Evolutionary conservation across 2,113 vertebrate species (phyloP).

Genomic region (Mirounga angustirostris): DNA sequence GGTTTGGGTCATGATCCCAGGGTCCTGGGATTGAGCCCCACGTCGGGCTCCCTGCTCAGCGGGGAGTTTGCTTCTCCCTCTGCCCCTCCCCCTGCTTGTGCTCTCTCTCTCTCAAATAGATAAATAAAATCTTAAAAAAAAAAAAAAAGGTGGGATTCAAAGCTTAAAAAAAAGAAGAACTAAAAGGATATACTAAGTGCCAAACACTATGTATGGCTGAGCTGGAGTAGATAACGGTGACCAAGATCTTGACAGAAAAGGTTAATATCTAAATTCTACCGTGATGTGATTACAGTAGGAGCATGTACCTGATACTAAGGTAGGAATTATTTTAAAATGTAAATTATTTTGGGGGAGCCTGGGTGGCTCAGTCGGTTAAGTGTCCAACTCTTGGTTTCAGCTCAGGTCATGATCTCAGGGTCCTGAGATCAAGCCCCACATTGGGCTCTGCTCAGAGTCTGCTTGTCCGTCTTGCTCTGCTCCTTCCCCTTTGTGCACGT

Average conservation of each 20-base stretch:
- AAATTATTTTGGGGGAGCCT: background rate
- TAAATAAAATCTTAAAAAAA: no score
- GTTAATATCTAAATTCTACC: conserved; percentile 25
- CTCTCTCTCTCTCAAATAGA: no score
- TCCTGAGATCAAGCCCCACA: background rate
- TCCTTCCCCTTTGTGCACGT: background rate
- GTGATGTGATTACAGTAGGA: background rate
- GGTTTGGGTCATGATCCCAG: no score
- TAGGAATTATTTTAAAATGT: background rate
- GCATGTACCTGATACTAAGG: background rate
- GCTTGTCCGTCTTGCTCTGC: background rate
- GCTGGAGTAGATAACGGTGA: background rate
- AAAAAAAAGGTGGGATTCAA: no score
- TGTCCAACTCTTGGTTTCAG: background rate
- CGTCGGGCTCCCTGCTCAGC: no score
- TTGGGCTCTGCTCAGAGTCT: background rate
- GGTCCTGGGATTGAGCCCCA: no score
- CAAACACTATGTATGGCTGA: background rate
- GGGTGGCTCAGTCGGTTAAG: background rate
- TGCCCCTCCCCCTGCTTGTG: no score
- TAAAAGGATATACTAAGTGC: background rate
- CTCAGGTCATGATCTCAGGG: background rate
- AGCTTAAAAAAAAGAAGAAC: background rate
- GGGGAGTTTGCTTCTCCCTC: no score
- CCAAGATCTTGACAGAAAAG: conserved; percentile 22